Percentiles rank a stretch among this genome's conserved stretches.
phyloP scores from a whole-genome alignment of 2,797 vertebrate genomes.

The Ctenopoma multispine region DNA sequence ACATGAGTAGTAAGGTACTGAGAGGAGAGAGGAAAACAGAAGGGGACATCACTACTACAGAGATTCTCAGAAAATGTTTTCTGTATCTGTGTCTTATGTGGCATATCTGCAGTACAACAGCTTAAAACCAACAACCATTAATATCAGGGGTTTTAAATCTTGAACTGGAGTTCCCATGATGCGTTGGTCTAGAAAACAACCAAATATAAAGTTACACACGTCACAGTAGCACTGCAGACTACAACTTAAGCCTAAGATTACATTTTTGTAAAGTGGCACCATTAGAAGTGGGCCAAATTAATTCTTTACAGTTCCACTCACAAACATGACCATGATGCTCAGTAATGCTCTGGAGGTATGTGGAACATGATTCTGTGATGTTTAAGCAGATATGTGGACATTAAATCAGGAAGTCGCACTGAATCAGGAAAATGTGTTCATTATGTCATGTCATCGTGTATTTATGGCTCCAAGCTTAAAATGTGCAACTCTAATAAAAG shows the following conservation, averaged over 20 bases:
- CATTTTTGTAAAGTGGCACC: background rate
- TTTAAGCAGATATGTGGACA: background rate
- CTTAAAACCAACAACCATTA: background rate
- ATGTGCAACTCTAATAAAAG: too few species aligned
- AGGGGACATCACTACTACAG: background rate
- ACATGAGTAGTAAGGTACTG: slow-evolving; percentile 9
- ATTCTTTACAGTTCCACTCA: background rate
- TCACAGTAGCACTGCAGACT: background rate
- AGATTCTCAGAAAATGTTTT: background rate
- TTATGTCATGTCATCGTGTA: too few species aligned
- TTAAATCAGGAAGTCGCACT: background rate
- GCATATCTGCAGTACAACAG: background rate
- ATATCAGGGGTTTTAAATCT: too few species aligned
- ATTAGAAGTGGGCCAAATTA: background rate
- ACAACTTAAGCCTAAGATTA: background rate
- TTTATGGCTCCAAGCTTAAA: too few species aligned
- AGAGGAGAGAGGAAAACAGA: slow-evolving; percentile 26
- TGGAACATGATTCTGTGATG: background rate
- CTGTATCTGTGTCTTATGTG: background rate
- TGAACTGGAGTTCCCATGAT: background rate
- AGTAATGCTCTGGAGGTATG: background rate
- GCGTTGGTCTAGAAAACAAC: background rate
- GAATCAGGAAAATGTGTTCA: background rate
- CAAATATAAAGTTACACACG: background rate
- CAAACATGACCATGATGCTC: background rate